Evolutionary conservation across 2,888 invertebrate genomes (phyloP).

Genomic region (Campoletis raptor): DNA sequence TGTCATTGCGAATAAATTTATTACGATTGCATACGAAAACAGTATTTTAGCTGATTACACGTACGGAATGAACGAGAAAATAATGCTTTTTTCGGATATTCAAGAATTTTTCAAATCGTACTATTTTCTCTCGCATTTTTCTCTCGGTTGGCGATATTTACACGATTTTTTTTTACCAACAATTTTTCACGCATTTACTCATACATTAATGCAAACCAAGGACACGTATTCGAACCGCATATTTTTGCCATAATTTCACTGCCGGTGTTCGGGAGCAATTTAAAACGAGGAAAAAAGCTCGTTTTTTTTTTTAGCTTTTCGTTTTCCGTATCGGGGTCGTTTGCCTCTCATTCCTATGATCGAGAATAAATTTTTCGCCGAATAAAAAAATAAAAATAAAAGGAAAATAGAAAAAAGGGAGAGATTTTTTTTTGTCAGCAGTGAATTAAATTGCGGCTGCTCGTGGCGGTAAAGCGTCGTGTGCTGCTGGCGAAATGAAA

Average conservation of each 20-base stretch:
- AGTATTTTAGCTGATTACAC: slow-evolving; percentile 23
- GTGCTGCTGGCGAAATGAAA: slow-evolving; percentile 54
- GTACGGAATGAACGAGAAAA: neutral
- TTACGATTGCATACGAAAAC: slow-evolving; percentile 11
- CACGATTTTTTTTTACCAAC: neutral
- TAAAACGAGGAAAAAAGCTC: slow-evolving; percentile 4
- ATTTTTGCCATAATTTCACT: slow-evolving; percentile 23
- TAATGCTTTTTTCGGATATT: neutral
- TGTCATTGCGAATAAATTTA: slow-evolving; percentile 52
- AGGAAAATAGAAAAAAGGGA: slow-evolving; percentile 19
- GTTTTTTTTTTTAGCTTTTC: slow-evolving; percentile 7
- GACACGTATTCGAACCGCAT: neutral
- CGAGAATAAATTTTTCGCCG: slow-evolving; percentile 57
- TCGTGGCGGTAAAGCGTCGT: slow-evolving; percentile 50
- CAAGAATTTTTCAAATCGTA: neutral
- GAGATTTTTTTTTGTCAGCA: slow-evolving; percentile 58
- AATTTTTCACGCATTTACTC: neutral
- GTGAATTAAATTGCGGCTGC: slow-evolving; percentile 67
- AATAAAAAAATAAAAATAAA: slow-evolving; percentile 21
- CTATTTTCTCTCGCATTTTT: neutral
- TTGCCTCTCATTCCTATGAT: slow-evolving; percentile 33
- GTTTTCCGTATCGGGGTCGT: slow-evolving; percentile 17
- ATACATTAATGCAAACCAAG: neutral
- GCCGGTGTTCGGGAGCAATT: slow-evolving; percentile 1
- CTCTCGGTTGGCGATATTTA: neutral